Percentiles rank a stretch among this genome's conserved stretches.
phyloP scores from a whole-genome alignment of 2,797 vertebrate genomes.

The Melanotaenia parkinsoni region DNA sequence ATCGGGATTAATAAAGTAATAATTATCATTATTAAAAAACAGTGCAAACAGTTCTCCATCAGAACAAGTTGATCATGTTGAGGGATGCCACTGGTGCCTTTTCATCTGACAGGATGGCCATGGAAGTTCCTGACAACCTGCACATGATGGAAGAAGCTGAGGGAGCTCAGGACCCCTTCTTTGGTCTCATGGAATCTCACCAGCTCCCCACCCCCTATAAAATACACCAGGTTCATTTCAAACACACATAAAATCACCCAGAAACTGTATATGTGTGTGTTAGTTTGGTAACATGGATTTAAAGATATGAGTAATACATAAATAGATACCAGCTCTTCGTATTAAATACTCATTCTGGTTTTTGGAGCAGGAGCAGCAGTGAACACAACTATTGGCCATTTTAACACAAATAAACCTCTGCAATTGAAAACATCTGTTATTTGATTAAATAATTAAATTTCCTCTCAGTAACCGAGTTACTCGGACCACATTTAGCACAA shows the following conservation, averaged over 20 bases:
- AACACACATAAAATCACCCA: background rate
- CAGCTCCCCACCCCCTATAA: conserved; percentile 79
- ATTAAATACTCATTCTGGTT: background rate
- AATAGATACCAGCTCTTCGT: background rate
- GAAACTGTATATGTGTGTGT: background rate
- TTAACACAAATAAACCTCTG: background rate
- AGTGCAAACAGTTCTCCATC: no score
- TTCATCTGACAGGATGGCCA: conserved; percentile 60
- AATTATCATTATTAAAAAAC: no score
- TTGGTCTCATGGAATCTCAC: conserved; percentile 82
- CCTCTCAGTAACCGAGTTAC: no score
- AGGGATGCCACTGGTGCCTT: background rate
- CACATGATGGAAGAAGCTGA: conserved; percentile 80
- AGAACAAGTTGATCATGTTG: background rate
- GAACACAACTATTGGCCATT: background rate
- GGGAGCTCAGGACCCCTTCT: conserved; percentile 87
- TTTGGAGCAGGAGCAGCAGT: background rate
- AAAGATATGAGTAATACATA: background rate
- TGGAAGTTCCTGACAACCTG: conserved; percentile 80
- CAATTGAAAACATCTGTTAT: background rate
- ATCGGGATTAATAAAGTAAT: no score
- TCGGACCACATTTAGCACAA: no score
- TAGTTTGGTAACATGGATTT: background rate
- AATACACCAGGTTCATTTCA: conserved; percentile 76
- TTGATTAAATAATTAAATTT: background rate